A percentile compares a stretch with the other conserved stretches of the same genome.
phyloP scores from a whole-genome alignment of 2,797 vertebrate species.

The Sarcophilus harrisii region DNA sequence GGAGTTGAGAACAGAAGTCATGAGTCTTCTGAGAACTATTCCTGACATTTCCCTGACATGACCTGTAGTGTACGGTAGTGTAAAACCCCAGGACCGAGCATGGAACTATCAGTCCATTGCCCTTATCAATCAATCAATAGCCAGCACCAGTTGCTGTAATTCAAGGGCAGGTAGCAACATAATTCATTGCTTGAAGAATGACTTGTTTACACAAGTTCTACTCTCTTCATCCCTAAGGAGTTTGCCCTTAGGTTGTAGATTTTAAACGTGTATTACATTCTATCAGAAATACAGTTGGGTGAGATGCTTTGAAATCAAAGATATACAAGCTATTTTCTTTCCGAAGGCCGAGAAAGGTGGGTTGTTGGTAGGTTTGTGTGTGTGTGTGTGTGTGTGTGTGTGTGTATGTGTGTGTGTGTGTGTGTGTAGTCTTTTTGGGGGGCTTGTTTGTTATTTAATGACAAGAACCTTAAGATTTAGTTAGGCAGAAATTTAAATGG shows the following conservation, averaged over 20 bases:
- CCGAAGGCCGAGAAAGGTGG: not conserved
- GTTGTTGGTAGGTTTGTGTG: not conserved
- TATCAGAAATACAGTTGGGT: not conserved
- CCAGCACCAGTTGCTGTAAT: not conserved
- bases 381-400: not conserved
- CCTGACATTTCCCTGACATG: not conserved
- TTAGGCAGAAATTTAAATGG: not conserved
- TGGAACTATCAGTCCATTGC: not conserved
- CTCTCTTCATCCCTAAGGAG: not conserved
- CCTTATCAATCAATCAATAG: not conserved
- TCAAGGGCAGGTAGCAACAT: not conserved
- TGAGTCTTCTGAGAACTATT: not conserved
- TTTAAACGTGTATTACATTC: not conserved
- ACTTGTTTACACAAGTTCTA: not conserved
- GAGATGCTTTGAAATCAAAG: not conserved
- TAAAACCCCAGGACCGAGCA: not conserved
- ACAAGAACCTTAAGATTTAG: not conserved
- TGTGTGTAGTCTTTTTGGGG: too few species aligned
- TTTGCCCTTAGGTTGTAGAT: not conserved
- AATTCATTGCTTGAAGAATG: slow-evolving; percentile 10
- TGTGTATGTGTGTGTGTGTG: not conserved
- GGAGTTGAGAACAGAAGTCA: not conserved
- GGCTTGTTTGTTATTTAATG: not conserved
- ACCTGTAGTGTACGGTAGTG: not conserved
- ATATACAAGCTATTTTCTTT: not conserved